Evolutionary conservation across 1,140 invertebrate genomes (phyloP).

Genomic region (Procambarus clarkii): DNA sequence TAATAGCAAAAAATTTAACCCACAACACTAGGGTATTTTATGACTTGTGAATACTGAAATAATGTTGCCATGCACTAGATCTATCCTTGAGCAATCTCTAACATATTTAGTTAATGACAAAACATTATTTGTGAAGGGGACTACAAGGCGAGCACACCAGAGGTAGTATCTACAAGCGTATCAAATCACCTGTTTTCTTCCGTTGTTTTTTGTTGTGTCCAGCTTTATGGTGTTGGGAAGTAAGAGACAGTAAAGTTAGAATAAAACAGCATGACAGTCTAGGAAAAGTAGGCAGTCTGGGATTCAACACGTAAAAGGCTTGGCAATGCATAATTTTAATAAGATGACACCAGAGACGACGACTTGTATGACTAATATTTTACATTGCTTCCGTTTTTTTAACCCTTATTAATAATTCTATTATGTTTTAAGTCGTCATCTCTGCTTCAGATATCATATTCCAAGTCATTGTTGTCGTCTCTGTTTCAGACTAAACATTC

Average conservation of each 20-base stretch:
- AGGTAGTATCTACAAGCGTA: constrained; percentile 13
- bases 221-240: constrained; percentile 51
- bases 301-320: constrained; percentile 33
- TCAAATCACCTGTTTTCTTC: constrained; percentile 63
- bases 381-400: too few species aligned
- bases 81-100: constrained; percentile 11
- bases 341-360: neutral
- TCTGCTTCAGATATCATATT: neutral
- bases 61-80: constrained; percentile 6
- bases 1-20: too few species aligned
- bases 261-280: constrained; percentile 35
- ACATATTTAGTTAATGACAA: neutral
- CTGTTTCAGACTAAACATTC: neutral
- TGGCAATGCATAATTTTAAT: neutral
- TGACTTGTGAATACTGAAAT: neutral
- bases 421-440: neutral
- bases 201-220: constrained; percentile 63
- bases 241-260: constrained; percentile 51
- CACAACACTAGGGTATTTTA: too few species aligned
- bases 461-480: neutral
- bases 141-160: constrained; percentile 3
- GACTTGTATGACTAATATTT: neutral
- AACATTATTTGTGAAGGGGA: neutral
- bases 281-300: constrained; percentile 21
- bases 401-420: neutral